A percentile compares a stretch with the other conserved stretches of the same genome.
These are phyloP conservation scores for Sphaeramia orbicularis DNA, from an alignment of 2,797 vertebrate species.

Conservation along the genomic window DNA sequence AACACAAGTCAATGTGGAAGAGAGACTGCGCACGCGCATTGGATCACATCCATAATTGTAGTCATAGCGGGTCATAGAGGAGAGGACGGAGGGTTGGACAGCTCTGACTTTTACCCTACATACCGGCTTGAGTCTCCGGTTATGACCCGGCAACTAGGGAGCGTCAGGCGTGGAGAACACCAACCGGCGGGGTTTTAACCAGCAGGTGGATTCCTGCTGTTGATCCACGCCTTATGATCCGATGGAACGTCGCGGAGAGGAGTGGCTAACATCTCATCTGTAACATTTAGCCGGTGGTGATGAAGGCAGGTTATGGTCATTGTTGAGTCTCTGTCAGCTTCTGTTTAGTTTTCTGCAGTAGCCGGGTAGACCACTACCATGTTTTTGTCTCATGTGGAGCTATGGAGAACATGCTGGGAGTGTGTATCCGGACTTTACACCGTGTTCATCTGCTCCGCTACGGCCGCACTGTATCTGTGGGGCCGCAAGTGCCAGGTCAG, in stretches of 20 bases:
- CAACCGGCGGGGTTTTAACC: neutral
- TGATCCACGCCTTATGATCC: neutral
- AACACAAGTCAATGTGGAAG: neutral
- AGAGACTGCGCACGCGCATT: conserved; percentile 9
- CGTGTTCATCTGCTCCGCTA: conserved; percentile 79
- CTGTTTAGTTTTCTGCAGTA: neutral
- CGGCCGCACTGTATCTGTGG: conserved; percentile 80
- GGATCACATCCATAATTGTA: conserved; percentile 7
- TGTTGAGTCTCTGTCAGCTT: conserved; percentile 18
- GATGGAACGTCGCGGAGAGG: conserved; percentile 20
- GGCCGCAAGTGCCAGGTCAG: conserved; percentile 83
- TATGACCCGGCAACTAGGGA: conserved; percentile 15
- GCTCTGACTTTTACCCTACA: conserved; percentile 1
- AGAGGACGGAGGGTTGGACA: neutral
- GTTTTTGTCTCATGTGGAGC: conserved; percentile 63
- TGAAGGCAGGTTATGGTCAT: conserved; percentile 75
- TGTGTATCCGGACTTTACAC: conserved; percentile 75
- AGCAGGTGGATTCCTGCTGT: conserved; percentile 11
- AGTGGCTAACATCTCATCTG: conserved; percentile 10
- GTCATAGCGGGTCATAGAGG: neutral
- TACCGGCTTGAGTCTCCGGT: neutral
- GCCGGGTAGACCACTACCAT: conserved; percentile 38
- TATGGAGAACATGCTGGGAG: conserved; percentile 76
- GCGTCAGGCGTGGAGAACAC: neutral
- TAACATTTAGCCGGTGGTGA: conserved; percentile 50